Conservation (phyloP, 1,140 invertebrate genomes). For the Phthorimaea operculella region DNA sequence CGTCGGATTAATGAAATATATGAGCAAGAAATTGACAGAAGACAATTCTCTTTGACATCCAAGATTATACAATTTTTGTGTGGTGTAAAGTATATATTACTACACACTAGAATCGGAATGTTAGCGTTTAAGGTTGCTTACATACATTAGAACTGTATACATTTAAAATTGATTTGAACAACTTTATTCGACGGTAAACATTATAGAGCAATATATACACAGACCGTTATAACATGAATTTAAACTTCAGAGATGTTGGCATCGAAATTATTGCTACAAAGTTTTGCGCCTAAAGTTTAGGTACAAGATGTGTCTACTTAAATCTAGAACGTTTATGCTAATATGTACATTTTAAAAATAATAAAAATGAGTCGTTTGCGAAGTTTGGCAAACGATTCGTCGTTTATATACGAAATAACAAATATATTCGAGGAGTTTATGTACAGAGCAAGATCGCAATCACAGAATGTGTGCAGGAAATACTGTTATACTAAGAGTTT, state of each 20-base stretch:
- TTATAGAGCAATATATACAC: constrained; percentile 49
- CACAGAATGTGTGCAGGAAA: constrained; percentile 50
- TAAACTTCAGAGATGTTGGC: constrained; percentile 57
- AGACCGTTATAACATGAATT: constrained; percentile 46
- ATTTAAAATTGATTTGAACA: constrained; percentile 41
- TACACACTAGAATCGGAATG: constrained; percentile 38
- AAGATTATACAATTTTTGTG: not conserved
- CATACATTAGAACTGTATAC: constrained; percentile 31
- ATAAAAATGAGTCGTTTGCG: constrained; percentile 45
- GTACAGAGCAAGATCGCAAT: constrained; percentile 61
- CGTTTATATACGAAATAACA: constrained; percentile 64
- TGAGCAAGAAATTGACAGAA: not conserved
- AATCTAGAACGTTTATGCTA: constrained; percentile 45
- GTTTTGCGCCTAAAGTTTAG: constrained; percentile 54
- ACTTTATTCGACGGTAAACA: constrained; percentile 32
- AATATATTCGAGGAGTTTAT: constrained; percentile 59
- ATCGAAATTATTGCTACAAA: constrained; percentile 64
- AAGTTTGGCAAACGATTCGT: constrained; percentile 44
- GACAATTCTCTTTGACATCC: not conserved
- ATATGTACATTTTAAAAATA: constrained; percentile 60
- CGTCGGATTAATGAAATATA: not conserved
- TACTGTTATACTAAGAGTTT: constrained; percentile 17
- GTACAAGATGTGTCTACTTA: constrained; percentile 65
- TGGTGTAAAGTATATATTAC: not conserved
- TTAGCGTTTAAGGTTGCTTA: constrained; percentile 63